Evolutionary conservation across 1,140 invertebrate species (phyloP), one percentile per base, ranked within the genome.

Genomic region (Phymorhynchus buccinoides): DNA sequence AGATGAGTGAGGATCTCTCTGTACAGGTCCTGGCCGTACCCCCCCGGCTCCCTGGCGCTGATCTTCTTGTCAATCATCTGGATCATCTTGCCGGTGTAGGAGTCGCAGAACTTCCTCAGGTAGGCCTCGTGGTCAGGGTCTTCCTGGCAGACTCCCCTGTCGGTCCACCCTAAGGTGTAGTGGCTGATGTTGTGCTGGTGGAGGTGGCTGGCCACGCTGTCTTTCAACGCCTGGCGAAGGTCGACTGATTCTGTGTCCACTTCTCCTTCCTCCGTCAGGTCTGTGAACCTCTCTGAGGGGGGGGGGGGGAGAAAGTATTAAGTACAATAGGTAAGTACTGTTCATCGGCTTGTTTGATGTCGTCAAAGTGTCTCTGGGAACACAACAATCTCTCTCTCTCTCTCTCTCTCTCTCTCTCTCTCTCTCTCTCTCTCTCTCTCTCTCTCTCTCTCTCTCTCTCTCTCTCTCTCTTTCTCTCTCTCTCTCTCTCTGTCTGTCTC

Each of bases 1-100:
- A 99, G 94, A 95, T 99, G 98, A 91, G 98, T 97, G n/a, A 99
- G 94, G 80, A 99, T 97, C 94, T 99, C 98, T 6, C 98, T 86
- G 48, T 80, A 87, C 22, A 86, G 22, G n/a, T 71, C 71, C 68
- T 83, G 56, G 35, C 68, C 78, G 12, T 88, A 82, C 66, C 75
- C 37, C 35, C 84, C 56, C 62, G 81, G 1, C 81, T 80, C 37
- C 62, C 27, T 7, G 2, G 32, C 18, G 71, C 71, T 48, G 27
- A 82, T 42, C 30, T 73, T 68, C 32, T 80, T 41, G n/a, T 89
- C 73, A 39, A 91, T 88, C 84, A 89, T 86, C n/a, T 84, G 48
- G 4, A 84, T 87, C 81, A 89, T 87, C 6, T 88, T 83, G 42
- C 71, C 66, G n/a, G 85, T 83, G 85, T 90, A 91, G 35, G 88